Evolutionary conservation across 2,797 vertebrate species (phyloP).

Genomic region (Hypotaenidia philippensis): DNA sequence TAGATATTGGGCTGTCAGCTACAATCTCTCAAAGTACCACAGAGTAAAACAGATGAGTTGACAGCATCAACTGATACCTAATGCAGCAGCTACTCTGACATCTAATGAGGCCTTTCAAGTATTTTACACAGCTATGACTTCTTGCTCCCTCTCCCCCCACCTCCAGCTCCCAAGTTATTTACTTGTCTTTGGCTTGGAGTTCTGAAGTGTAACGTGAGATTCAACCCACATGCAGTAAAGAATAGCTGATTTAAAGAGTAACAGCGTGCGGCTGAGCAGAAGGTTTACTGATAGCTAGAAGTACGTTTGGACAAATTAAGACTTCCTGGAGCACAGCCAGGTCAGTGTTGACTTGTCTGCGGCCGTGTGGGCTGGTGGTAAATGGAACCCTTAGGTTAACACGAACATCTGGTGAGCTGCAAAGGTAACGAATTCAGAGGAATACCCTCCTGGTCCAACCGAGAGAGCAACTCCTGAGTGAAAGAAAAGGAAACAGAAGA

Average conservation of each 20-base stretch:
- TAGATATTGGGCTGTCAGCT: not conserved
- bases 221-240: not conserved
- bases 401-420: not conserved
- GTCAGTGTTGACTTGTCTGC: not conserved
- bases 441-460: not conserved
- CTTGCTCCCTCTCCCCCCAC: not conserved
- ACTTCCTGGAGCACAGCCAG: not conserved
- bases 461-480: not conserved
- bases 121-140: not conserved
- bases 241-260: slow-evolving; percentile 25
- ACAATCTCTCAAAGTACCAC: not conserved
- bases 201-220: slow-evolving; percentile 37
- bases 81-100: not conserved
- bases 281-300: slow-evolving; percentile 14
- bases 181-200: not conserved
- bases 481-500: slow-evolving; percentile 5
- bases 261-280: not conserved
- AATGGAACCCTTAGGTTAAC: not conserved
- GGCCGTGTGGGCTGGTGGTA: not conserved
- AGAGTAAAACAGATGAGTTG: not conserved
- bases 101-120: slow-evolving; percentile 11
- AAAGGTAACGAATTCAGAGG: slow-evolving; percentile 35
- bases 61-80: not conserved
- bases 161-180: not conserved
- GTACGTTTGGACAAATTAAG: slow-evolving; percentile 45